Evolutionary conservation across 2,113 vertebrate genomes (phyloP), one percentile per base, ranked within the genome.

Genomic region (Barnardius zonarius): DNA sequence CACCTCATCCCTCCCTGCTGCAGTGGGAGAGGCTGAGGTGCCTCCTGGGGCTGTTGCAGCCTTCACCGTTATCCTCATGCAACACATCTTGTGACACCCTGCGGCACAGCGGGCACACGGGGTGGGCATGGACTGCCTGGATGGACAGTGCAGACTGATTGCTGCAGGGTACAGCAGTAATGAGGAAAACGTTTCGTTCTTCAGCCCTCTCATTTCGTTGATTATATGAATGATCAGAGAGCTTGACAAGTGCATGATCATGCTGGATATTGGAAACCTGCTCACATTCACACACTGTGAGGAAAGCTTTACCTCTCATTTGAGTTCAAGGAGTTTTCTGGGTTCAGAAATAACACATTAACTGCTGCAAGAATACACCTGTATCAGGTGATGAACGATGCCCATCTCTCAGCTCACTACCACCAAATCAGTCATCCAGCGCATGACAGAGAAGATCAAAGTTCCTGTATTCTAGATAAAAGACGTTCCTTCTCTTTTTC

Each of bases 101-200:
- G 0, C 0, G 0, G 10, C 64, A 39, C 54, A 18, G 48, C 0
- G 0, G 54, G 18, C 48, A 49, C 22, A 10, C 0, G 0, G 8
- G 27, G 35, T 69, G 69, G 39, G 24, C 54, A 18, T 9, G 44
- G 57, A 7, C 61, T 20, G 7, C 37, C 51, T 23, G 35, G 10
- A 25, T 69, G 35, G 43, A 20, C 31, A 70, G 18, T 83, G 15
- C 19, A 48, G 44, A 17, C 24, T 73, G 39, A 4, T 44, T 44
- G 44, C 44, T 3, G 28, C n/a, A 48, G 62, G 39, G 39, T 20
- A 30, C 28, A 4, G 39, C 19, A 41, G 27, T 12, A 41, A 5
- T 13, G 27, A 41, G 25, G 14, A 41, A 64, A 64, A 6, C 7
- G 35, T 28, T 64, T 64, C 28, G 13, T 31, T 64, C 17, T 64